phyloP scores from a whole-genome alignment of 2,113 vertebrate species.

The Ginglymostoma cirratum region DNA sequence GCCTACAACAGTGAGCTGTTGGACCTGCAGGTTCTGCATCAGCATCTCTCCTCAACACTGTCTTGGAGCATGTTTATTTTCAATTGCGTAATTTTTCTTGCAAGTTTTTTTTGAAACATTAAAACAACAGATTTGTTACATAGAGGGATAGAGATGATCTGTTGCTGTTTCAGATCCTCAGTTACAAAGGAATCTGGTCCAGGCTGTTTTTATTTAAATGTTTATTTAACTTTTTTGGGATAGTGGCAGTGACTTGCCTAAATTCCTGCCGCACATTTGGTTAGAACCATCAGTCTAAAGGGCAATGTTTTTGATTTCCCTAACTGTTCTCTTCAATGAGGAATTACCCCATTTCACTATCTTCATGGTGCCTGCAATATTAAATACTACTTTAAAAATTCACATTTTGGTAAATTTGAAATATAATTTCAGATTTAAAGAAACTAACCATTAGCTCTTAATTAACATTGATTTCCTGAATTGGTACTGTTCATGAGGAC shows the following conservation, averaged over 20 bases:
- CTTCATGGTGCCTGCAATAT: not conserved
- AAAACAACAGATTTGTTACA: constrained; percentile 27
- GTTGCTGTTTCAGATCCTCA: not conserved
- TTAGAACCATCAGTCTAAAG: not conserved
- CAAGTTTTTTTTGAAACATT: constrained; percentile 26
- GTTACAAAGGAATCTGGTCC: not conserved
- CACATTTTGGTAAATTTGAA: not conserved
- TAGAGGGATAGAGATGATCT: not conserved
- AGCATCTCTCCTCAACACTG: not conserved
- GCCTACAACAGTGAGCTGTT: not conserved
- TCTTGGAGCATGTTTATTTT: constrained; percentile 21
- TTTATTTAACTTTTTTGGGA: constrained; percentile 7
- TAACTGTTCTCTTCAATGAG: not conserved
- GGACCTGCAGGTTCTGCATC: not conserved
- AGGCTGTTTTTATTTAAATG: not conserved
- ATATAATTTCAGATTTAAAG: not conserved
- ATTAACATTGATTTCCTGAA: not conserved
- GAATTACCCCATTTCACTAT: not conserved
- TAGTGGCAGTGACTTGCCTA: not conserved
- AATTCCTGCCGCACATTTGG: not conserved
- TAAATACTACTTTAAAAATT: not conserved
- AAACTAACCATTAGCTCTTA: not conserved
- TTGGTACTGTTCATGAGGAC: not conserved
- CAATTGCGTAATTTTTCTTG: constrained; percentile 5
- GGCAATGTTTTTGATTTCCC: not conserved